Conservation (phyloP, 37 sponge, comb jelly and placozoan genomes). For the Dysidea cf. avara region DNA sequence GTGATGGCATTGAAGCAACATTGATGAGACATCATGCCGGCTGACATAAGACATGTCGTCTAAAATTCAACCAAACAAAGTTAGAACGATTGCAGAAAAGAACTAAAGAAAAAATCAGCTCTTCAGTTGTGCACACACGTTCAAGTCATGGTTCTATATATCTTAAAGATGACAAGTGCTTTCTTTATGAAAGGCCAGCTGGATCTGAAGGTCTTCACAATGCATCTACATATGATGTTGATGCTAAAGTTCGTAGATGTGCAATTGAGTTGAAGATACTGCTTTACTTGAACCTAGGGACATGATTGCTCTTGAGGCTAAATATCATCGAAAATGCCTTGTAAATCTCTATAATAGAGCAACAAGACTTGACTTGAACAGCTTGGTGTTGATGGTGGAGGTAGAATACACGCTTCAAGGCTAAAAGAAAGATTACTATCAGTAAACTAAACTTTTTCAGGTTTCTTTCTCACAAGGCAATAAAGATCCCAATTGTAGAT, state of each 20-base stretch:
- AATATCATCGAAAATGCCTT: conserved; percentile 26
- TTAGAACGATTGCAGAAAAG: background rate
- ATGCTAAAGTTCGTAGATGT: conserved; percentile 9
- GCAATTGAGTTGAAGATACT: conserved; percentile 26
- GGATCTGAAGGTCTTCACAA: conserved; percentile 17
- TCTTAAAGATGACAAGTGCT: too few species aligned
- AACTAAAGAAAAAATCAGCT: background rate
- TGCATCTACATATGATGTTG: conserved; percentile 34
- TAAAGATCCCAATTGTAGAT: too few species aligned
- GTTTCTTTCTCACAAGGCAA: too few species aligned
- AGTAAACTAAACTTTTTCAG: too few species aligned
- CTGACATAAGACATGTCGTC: conserved; percentile 22
- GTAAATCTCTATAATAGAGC: too few species aligned
- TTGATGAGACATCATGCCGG: conserved; percentile 13
- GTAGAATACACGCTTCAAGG: too few species aligned
- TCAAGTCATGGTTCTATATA: too few species aligned
- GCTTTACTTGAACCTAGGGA: too few species aligned
- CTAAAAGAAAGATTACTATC: too few species aligned
- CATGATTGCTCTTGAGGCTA: conserved; percentile 30
- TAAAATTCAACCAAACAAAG: conserved; percentile 20
- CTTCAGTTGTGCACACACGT: too few species aligned
- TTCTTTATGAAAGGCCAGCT: background rate
- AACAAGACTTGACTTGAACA: too few species aligned
- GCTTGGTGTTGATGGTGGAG: too few species aligned
- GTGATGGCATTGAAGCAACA: conserved; percentile 20